A percentile compares a stretch with the other conserved stretches of the same genome.
phyloP scores from a whole-genome alignment of 2,888 invertebrate genomes.

The Xylocampa areola region DNA sequence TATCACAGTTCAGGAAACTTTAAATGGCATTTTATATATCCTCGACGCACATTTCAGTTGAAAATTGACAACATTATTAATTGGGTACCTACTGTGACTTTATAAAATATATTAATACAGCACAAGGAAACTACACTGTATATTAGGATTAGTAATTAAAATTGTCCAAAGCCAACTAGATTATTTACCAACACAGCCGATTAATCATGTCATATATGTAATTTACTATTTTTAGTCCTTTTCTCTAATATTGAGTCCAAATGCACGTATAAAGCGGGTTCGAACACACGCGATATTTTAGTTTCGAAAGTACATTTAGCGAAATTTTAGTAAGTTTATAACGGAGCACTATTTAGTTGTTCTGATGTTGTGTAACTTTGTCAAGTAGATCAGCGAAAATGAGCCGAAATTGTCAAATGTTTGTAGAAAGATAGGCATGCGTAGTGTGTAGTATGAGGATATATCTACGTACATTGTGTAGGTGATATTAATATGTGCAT shows the following conservation, averaged over 20 bases:
- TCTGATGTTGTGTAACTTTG: conserved; percentile 35
- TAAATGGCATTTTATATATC: too few relatives aligned
- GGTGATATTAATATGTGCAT: not conserved
- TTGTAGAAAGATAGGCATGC: conserved; percentile 44
- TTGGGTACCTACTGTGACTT: too few relatives aligned
- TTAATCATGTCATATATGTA: not conserved
- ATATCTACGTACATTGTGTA: not conserved
- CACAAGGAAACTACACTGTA: too few relatives aligned
- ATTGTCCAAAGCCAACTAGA: not conserved
- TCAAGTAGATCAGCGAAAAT: conserved; percentile 40
- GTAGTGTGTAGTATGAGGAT: not conserved
- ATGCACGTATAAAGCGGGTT: not conserved
- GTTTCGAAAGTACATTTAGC: not conserved
- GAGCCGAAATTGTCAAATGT: conserved; percentile 57
- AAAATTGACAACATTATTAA: too few relatives aligned
- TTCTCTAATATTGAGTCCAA: not conserved
- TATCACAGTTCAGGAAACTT: too few relatives aligned
- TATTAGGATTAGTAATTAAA: too few relatives aligned
- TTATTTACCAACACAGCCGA: not conserved
- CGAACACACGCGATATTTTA: not conserved
- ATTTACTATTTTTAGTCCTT: not conserved
- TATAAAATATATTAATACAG: too few relatives aligned
- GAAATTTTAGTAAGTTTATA: conserved; percentile 1
- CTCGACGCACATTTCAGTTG: too few relatives aligned
- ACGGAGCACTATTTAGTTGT: conserved; percentile 18